Percentiles rank a stretch among this genome's conserved stretches.
Evolutionary conservation across 2,113 vertebrate species (phyloP).

Genomic region (Argyrosomus japonicus): DNA sequence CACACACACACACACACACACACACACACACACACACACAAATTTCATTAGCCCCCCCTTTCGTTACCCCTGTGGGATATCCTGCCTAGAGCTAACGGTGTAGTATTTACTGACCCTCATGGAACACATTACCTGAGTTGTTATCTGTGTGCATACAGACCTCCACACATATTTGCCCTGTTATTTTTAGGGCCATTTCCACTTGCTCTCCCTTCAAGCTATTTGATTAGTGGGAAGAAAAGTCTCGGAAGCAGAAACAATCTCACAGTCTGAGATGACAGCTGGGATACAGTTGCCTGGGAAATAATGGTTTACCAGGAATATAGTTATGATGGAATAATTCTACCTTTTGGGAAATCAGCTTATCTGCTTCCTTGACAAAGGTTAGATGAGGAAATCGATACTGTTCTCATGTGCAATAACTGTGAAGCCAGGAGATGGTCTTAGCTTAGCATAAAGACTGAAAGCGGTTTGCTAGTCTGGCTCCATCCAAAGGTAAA

Average conservation of each 20-base stretch:
- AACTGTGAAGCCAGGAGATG: not conserved
- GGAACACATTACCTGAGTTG: constrained; percentile 76
- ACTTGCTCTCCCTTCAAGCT: constrained; percentile 47
- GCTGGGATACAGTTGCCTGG: not conserved
- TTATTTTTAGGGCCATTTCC: constrained; percentile 78
- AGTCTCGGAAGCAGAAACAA: constrained; percentile 24
- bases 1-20: constrained; percentile 18
- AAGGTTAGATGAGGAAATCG: not conserved
- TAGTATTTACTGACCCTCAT: constrained; percentile 79
- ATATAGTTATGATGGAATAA: not conserved
- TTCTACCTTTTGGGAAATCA: not conserved
- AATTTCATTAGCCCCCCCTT: constrained; percentile 50
- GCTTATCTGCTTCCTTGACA: not conserved
- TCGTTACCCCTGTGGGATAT: constrained; percentile 80
- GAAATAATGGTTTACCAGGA: not conserved
- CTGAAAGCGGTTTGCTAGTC: no score
- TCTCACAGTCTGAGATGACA: constrained; percentile 1
- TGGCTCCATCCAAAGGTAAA: no score
- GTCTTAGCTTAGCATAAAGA: not conserved
- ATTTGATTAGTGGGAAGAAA: constrained; percentile 51
- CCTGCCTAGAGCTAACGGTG: constrained; percentile 72
- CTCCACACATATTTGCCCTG: constrained; percentile 57
- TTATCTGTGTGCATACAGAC: constrained; percentile 76
- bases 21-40: constrained; percentile 20
- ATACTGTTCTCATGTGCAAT: not conserved